Percentiles rank a stretch among this genome's conserved stretches.
Evolutionary conservation across 2,113 vertebrate species (phyloP).

Genomic region (Cheirogaleus medius): DNA sequence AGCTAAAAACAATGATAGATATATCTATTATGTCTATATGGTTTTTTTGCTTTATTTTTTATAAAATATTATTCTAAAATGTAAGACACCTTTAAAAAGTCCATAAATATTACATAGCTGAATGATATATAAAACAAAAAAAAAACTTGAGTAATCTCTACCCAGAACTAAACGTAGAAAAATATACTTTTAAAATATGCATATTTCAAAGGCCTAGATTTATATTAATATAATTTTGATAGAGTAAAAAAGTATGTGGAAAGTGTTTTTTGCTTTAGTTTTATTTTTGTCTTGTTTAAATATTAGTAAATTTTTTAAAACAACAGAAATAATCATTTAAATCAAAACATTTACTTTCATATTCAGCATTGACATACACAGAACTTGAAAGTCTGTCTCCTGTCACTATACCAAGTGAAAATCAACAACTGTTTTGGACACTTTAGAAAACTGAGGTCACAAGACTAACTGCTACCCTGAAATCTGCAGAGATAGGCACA

Average conservation of each 20-base stretch:
- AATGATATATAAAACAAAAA: background rate
- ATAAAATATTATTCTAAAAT: background rate
- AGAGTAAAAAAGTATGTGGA: background rate
- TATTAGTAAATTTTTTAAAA: background rate
- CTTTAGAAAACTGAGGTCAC: background rate
- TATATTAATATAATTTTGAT: background rate
- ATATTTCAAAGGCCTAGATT: background rate
- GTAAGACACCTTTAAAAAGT: background rate
- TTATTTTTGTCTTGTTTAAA: background rate
- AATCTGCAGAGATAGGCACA: background rate
- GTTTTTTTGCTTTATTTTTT: too few relatives aligned
- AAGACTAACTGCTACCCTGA: background rate
- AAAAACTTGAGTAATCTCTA: background rate
- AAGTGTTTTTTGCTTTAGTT: background rate
- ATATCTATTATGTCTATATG: background rate
- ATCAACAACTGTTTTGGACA: background rate
- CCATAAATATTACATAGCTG: background rate
- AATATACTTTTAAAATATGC: too few relatives aligned
- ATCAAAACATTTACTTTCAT: background rate
- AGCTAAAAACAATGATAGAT: background rate
- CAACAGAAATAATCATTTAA: background rate
- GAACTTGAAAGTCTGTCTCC: background rate
- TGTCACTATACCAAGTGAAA: background rate
- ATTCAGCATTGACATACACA: background rate
- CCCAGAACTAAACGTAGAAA: background rate